These are phyloP conservation scores for Belgica antarctica DNA, from an alignment of 2,888 invertebrate genomes.

Conservation along the genomic window DNA sequence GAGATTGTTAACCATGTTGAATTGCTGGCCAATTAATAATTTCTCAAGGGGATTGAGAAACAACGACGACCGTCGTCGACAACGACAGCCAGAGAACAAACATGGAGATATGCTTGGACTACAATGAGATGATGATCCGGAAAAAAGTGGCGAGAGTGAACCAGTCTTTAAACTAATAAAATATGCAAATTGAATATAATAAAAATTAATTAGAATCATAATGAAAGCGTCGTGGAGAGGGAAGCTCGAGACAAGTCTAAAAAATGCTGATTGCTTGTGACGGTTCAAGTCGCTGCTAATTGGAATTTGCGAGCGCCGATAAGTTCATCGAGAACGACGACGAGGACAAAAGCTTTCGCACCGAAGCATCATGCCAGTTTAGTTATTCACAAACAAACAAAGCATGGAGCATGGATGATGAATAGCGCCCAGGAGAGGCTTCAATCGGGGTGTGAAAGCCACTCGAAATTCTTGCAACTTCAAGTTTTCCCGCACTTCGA, in stretches of 20 bases:
- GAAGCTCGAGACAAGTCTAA: neutral
- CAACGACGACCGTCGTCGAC: too few species aligned
- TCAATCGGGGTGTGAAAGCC: too few species aligned
- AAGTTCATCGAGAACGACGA: too few species aligned
- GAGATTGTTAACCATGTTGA: neutral
- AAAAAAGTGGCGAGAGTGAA: neutral
- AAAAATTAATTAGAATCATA: conserved; percentile 38
- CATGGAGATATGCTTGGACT: neutral
- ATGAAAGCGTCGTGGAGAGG: neutral
- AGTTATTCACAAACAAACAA: neutral
- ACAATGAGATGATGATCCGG: neutral
- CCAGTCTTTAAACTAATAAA: conserved; percentile 32
- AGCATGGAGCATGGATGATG: too few species aligned
- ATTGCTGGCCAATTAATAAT: conserved; percentile 15
- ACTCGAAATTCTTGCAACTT: too few species aligned
- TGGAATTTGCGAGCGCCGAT: too few species aligned
- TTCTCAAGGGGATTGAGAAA: neutral
- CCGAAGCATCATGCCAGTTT: too few species aligned
- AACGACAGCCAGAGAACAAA: neutral
- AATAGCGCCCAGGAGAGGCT: neutral
- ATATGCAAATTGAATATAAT: conserved; percentile 39
- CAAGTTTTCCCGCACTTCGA: too few species aligned
- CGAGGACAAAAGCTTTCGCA: too few species aligned
- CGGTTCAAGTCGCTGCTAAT: neutral
- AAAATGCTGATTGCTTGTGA: conserved; percentile 3